phyloP scores from a whole-genome alignment of 2,113 vertebrate species.

The Riparia riparia region DNA sequence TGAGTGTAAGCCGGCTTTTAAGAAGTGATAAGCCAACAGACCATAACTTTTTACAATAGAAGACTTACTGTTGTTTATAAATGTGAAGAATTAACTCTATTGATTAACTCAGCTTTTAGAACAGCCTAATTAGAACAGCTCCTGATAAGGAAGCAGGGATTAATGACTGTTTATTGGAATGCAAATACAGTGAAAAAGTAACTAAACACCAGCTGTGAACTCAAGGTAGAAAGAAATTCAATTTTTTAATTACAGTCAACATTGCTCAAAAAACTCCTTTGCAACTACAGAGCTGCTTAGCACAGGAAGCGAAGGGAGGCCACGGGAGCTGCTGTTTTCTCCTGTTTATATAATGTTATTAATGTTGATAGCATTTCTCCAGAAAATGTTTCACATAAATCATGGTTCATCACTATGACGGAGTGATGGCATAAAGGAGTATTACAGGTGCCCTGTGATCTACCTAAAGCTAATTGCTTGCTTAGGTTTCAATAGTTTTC shows the following conservation, averaged over 20 bases:
- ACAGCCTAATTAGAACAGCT: neutral
- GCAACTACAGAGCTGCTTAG: neutral
- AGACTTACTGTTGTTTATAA: neutral
- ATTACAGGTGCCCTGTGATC: neutral
- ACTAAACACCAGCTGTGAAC: neutral
- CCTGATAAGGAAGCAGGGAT: neutral
- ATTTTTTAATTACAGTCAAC: neutral
- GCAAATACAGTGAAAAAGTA: slow-evolving; percentile 2
- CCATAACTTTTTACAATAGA: neutral
- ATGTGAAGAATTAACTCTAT: slow-evolving; percentile 12
- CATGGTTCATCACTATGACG: neutral
- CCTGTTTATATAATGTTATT: neutral
- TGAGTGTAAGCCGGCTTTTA: neutral
- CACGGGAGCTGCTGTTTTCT: neutral
- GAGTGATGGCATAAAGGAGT: neutral
- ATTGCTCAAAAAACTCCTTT: neutral
- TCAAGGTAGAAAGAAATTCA: neutral
- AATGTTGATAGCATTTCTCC: slow-evolving; percentile 21
- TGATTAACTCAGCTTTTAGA: slow-evolving; percentile 18
- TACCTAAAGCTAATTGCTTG: slow-evolving; percentile 2
- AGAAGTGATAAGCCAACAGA: neutral
- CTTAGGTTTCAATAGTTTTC: slow-evolving; percentile 17
- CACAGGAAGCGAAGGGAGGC: neutral
- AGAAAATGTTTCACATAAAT: slow-evolving; percentile 34
- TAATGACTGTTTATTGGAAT: slow-evolving; percentile 9